Percentiles rank a stretch among this genome's conserved stretches.
These are phyloP conservation scores for Neoitamus cyanurus DNA, from an alignment of 2,888 invertebrate species.

Conservation along the genomic window DNA sequence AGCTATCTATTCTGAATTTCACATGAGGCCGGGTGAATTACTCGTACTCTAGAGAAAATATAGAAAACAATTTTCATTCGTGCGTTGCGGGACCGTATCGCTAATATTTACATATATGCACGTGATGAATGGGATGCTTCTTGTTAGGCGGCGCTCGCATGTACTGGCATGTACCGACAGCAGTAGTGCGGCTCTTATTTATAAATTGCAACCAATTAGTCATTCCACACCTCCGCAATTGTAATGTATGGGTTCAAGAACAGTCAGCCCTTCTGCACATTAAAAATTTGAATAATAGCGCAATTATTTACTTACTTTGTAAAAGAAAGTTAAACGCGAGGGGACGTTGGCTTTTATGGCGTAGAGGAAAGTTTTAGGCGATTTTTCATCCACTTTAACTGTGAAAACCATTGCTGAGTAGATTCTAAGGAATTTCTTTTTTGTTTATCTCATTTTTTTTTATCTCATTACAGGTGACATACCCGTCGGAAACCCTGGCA, in stretches of 20 bases:
- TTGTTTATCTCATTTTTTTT: too few relatives aligned
- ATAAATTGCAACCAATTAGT: background rate
- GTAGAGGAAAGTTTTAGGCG: background rate
- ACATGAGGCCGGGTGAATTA: background rate
- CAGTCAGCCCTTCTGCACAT: background rate
- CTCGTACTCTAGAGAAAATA: background rate
- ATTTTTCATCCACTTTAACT: too few relatives aligned
- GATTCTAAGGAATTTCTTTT: too few relatives aligned
- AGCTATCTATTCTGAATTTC: background rate
- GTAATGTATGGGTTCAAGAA: background rate
- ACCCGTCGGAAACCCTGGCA: conserved; percentile 44
- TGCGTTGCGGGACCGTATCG: background rate
- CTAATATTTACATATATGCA: background rate
- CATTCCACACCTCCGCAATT: background rate
- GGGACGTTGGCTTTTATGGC: background rate
- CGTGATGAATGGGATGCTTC: background rate
- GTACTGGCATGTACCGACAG: background rate
- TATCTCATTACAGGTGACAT: conserved; percentile 49
- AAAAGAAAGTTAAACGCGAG: background rate
- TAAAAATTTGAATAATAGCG: background rate
- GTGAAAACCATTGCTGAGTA: too few relatives aligned
- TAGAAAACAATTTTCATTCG: background rate
- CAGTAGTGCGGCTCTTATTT: background rate
- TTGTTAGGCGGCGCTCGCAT: background rate
- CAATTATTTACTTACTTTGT: background rate